Evolutionary conservation across 1,140 invertebrate genomes (phyloP), one percentile per base, ranked within the genome.

Genomic region (Magallana gigas): DNA sequence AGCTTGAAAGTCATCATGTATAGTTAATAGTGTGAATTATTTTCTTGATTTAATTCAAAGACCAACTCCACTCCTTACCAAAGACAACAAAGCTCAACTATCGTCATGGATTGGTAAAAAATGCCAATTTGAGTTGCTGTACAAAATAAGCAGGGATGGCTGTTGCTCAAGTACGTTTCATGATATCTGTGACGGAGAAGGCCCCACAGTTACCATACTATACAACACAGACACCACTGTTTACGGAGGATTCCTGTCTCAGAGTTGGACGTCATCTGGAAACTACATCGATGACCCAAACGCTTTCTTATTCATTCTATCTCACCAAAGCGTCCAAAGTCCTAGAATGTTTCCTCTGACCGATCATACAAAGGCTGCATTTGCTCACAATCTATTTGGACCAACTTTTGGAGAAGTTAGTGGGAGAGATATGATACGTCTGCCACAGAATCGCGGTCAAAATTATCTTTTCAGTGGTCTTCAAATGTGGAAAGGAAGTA

Each of bases 121-220:
- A 29, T 14, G 68, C 90, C 57, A 71, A 23, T 71, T 71, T 29
- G 64, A 71, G 23, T 23, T 71, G 64, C 36, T 91, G 57, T 91
- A 91, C 82, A 90, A 86, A 56, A 87, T 85, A 3, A 86, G 59
- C 29, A 82, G 58, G 57, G 88, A 91, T 59, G 90, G 90, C 0
- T 88, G 86, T 59, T 76, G 29, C 59, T 29, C 87, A 8, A 16
- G 29, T 29, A 88, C 36, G n/a, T 91, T 91, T 85, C 90, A 91
- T 83, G 29, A 85, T 58, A 64, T 83, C 8, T 91, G 91, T 86
- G 87, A 91, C 62, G 83, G 87, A 23, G 68, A 88, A 64, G 90
- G 90, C 4, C 88, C 90, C 23, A 91, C 91, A 36, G 80, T 91
- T 8, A 90, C 90, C 11, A 83, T 91, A 7, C 57, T 88, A 57